Base-by-base conservation (phyloP, 2,113 vertebrate genomes). In the Thomomys bottae region DNA sequence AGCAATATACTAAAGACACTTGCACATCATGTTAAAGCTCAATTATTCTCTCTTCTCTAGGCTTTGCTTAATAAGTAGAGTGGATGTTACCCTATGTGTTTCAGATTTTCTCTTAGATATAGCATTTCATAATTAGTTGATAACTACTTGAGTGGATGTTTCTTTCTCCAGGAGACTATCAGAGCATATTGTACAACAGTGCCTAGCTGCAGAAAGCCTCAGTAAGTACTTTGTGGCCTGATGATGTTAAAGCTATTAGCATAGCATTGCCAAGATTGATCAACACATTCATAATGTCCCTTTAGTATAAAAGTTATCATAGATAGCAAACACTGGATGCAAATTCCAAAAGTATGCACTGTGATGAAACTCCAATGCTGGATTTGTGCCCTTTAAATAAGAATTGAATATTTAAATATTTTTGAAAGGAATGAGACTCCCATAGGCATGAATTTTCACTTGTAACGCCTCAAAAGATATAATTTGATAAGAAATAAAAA, bases 361-460 rank as follows among this genome's bases (percentile, higher is more conserved):
- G 12, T 49, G 42, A 68, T 40, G 57, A 92, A 59, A 87, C 24
- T 84, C 38, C 66, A 78, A 15, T 17, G 3, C 30, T 49, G 15
- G 21, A 5, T 83, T 82, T 91, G 14, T 87, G 18, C 5, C 23
- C 34, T 81, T 78, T 84, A 89, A 88, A 79, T 76, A 36, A 81
- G 30, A 89, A 67, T n/a, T 73, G 28, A 42, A 70, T 63, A 92
- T 86, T 79, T 79, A 91, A 93, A 76, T 94, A 32, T 11, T 92
- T 84, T 66, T 20, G 61, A 70, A 83, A 28, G 17, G 9, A 78
- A 89, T 73, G 42, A 88, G 7, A 32, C 18, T 90, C 24, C 38
- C 36, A 86, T 3, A 90, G 45, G 42, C 45, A 88, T 40, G 30
- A 30, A 93, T 90, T 92, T 95, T 86, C 70, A 90, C 24, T 32